A percentile compares a stretch with the other conserved stretches of the same genome.
Conservation (phyloP, 2,797 vertebrate genomes). For the Triplophysa bombifrons region DNA sequence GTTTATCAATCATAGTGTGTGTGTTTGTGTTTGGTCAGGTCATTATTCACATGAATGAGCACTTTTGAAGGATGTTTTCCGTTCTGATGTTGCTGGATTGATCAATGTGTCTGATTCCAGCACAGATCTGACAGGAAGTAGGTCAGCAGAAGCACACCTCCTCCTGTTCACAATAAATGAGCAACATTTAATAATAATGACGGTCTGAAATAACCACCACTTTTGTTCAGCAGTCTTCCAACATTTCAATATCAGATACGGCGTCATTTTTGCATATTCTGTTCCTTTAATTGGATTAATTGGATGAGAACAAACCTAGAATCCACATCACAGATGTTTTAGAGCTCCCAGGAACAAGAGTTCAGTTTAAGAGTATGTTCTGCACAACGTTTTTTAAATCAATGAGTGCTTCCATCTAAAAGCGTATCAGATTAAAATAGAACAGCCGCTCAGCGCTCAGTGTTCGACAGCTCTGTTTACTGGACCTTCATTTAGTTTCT, state of each 20-base stretch:
- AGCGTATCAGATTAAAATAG: background rate
- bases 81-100: conserved; percentile 21
- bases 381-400: no score
- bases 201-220: background rate
- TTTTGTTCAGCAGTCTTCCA: no score
- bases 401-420: background rate
- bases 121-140: conserved; percentile 22
- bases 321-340: no score
- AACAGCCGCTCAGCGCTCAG: background rate
- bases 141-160: conserved; percentile 25
- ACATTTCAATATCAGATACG: no score
- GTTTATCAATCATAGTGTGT: background rate
- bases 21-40: conserved; percentile 12
- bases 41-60: conserved; percentile 18
- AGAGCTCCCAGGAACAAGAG: no score
- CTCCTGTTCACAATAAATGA: conserved; percentile 15
- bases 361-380: no score
- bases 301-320: no score
- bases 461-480: conserved; percentile 16
- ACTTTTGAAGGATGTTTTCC: conserved; percentile 1
- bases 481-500: conserved; percentile 9
- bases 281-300: no score
- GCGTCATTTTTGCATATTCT: no score
- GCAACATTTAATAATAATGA: background rate
- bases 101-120: conserved; percentile 16